These are phyloP conservation scores for Menidia menidia DNA, from an alignment of 2,797 vertebrate species.

Conservation along the genomic window DNA sequence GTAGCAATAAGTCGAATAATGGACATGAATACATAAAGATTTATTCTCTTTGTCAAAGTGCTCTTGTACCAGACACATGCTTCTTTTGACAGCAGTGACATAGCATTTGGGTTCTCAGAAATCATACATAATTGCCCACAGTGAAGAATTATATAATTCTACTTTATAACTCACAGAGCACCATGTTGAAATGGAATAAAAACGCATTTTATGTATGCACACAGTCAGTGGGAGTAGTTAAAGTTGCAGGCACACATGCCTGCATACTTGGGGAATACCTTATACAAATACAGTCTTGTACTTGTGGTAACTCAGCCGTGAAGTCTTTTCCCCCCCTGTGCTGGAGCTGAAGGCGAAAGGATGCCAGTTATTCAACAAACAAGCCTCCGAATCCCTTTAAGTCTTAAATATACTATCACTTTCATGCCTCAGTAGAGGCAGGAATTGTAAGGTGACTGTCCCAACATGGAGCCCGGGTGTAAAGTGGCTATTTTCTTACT, in stretches of 20 bases:
- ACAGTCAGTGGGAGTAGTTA: conserved; percentile 32
- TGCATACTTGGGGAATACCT: conserved; percentile 25
- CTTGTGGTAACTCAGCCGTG: conserved; percentile 33
- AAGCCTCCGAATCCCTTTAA: conserved; percentile 22
- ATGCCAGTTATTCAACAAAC: not conserved
- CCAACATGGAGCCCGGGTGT: conserved; percentile 16
- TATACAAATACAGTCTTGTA: conserved; percentile 46
- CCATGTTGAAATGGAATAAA: conserved; percentile 12
- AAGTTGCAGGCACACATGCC: conserved; percentile 18
- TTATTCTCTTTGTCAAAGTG: not conserved
- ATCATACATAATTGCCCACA: not conserved
- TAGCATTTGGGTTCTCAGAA: not conserved
- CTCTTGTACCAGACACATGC: not conserved
- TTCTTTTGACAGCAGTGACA: not conserved
- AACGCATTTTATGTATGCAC: conserved; percentile 8
- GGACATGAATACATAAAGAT: not conserved
- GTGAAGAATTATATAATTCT: conserved; percentile 15
- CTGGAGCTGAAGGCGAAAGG: too few species aligned
- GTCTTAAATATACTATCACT: conserved; percentile 37
- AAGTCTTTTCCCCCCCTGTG: conserved; percentile 7
- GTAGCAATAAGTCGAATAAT: not conserved
- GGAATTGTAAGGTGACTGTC: conserved; percentile 15
- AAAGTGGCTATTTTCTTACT: conserved; percentile 6
- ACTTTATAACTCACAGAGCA: not conserved
- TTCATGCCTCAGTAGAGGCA: conserved; percentile 23